A percentile compares a stretch with the other conserved stretches of the same genome.
phyloP scores from a whole-genome alignment of 1,140 invertebrate species.

The Berghia stephanieae region DNA sequence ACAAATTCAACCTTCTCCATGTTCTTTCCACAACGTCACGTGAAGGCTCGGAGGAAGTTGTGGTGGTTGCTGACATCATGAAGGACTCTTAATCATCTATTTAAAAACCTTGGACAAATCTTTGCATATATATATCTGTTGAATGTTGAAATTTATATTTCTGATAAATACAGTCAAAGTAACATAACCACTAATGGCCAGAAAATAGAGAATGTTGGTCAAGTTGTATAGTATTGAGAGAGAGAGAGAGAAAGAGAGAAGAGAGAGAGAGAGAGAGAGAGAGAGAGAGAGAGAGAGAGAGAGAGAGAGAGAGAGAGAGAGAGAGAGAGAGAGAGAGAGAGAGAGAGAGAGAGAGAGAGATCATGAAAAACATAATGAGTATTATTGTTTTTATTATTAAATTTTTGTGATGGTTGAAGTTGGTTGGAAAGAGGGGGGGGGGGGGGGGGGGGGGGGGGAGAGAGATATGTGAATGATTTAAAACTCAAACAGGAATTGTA shows the following conservation, averaged over 20 bases:
- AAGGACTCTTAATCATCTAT: background rate
- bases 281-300: background rate
- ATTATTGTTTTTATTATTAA: background rate
- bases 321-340: slow-evolving; percentile 26
- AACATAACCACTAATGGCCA: background rate
- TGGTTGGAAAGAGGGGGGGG: background rate
- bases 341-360: slow-evolving; percentile 18
- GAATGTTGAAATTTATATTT: background rate
- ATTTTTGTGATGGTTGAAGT: background rate
- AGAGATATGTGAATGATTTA: background rate
- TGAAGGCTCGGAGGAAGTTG: too few relatives aligned
- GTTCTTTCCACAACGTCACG: too few relatives aligned
- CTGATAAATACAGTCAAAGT: background rate
- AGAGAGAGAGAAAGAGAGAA: slow-evolving; percentile 11
- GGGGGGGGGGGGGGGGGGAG: too few relatives aligned
- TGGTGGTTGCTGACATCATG: too few relatives aligned
- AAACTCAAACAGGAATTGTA: background rate
- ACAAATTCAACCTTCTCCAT: too few relatives aligned
- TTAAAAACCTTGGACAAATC: background rate
- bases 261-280: slow-evolving; percentile 5
- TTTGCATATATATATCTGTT: background rate
- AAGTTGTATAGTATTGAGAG: background rate
- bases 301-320: slow-evolving; percentile 12
- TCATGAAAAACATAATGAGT: too few relatives aligned
- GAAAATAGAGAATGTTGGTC: too few relatives aligned